Evolutionary conservation across 2,113 vertebrate species (phyloP), one percentile per base, ranked within the genome.

Genomic region (Callithrix jacchus): DNA sequence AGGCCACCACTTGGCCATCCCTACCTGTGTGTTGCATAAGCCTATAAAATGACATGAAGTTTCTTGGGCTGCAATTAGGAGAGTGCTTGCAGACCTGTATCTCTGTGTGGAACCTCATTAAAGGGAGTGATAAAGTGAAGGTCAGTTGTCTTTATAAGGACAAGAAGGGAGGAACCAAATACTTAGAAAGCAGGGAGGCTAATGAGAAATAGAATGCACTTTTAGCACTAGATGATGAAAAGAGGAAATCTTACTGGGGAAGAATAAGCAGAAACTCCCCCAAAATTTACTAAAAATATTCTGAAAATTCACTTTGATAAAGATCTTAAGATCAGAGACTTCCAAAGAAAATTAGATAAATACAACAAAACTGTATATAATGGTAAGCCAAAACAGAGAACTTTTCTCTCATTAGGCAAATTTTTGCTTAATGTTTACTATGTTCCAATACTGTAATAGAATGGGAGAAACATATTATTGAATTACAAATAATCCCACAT

Each of bases 31-130:
- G n/a, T 35, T 58, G 14, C 84, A 84, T 64, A 79, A 47, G 52
- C 70, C 74, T 89, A 56, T 54, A 91, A 95, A 91, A 84, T 49
- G 80, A 52, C 70, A 40, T 70, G 45, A 76, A 32, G 70, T 84
- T 91, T 93, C 89, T 35, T 21, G 18, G 45, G 49, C 91, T 84
- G 30, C 74, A 61, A 87, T 97, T 96, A 96, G 40, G 70, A 45
- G 66, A 70, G 68, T 37, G 8, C 64, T 35, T 13, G 49, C 23
- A 71, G 74, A 52, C 68, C 47, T 47, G 32, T 2, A 27, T 84
- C 91, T 87, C 95, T 47, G 45, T 79, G 79, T 87, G 97, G 40
- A 52, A 64, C 77, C 94, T 97, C 94, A 73, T 97, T 97, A 97
- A 93, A 64, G 27, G 30, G 49, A 93, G 54, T 71, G 88, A 97